Base-by-base conservation (phyloP, 2,888 invertebrate genomes). In the Hyles lineata region DNA sequence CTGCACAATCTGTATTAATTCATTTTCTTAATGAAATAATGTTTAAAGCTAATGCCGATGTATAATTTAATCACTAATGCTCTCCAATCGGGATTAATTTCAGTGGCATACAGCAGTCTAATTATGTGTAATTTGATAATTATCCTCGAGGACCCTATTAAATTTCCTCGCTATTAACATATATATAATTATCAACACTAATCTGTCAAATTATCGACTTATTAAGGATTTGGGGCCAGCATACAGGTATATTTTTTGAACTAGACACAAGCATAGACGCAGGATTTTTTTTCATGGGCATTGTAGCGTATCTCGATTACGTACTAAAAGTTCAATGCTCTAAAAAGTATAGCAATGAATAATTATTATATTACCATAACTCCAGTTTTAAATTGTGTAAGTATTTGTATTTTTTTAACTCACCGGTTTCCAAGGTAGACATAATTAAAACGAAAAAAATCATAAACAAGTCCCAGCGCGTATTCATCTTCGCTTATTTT, bases 401-500 rank as follows among this genome's bases (percentile, higher is more conserved):
- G 2, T 32, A 59, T 23, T 35, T 71, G 23, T 6, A 1, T 21
- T 29, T 67, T 63, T 63, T 19, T 19, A 50, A 92, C 93, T 93
- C 82, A 93, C 93, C 91, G 77, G 90, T 87, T 81, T 83, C 81
- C 25, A 83, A 84, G 69, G 81, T 76, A 60, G 83, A 80, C 67
- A 87, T 76, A 78, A 89, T 81, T 75, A 91, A 81, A 77, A 91
- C 78, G 77, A 91, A 85, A 79, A 89, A 85, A 77, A 85, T 87
- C 81, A 87, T 80, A 81, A 90, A 77, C 85, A 81, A 84, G 84
- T 85, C 83, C 87, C 85, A 87, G 82, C 83, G 84, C 82, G 87
- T 85, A 85, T 84, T 85, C 91, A 92, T 92, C 87, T 90, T 91
- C 79, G 73, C 80, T 82, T 81, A 70, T 76, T 79, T 79, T 78